Evolutionary conservation across 2,888 invertebrate genomes (phyloP), one percentile per base, ranked within the genome.

Genomic region (Peribatodes rhomboidaria): DNA sequence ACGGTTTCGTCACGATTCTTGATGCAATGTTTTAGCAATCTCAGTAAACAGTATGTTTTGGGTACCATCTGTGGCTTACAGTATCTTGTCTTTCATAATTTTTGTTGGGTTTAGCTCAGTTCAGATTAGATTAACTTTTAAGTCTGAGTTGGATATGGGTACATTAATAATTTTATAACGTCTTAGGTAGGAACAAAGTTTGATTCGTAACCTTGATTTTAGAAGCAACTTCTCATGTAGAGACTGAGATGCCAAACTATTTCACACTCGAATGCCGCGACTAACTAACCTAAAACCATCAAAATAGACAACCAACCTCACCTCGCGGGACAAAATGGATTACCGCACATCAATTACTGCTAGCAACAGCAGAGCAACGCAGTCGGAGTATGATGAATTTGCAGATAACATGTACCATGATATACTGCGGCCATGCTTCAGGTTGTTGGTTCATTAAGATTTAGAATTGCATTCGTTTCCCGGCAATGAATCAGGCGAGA

Each of bases 381-480:
- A 18, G 47, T 53, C 39, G 54, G 54, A 61, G 62, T 66, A 70
- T 69, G 69, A 72, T 70, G 62, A 63, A 69, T 71, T 71, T 41
- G 50, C 67, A 67, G 67, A 69, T 71, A 71, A 65, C 55, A 53
- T 56, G 56, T 64, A 63, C 50, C 41, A 59, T 71, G 69, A 69
- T 69, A 67, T 65, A 69, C 61, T 59, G 61, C 63, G 46, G 55
- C 61, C 54, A 54, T 61, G 61, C 61, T 58, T 68, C 56, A 66
- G 57, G 62, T 49, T 49, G 70, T 65, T 67, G 72, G 74, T 77
- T 80, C 79, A 80, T 77, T 81, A 75, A 75, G 74, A 74, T 76
- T 78, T 76, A 78, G 79, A 87, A 82, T 80, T 87, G 84, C 85
- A 85, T 79, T 81, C 77, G 81, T 84, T 85, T 85, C 83, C 85